Base-by-base conservation (phyloP, 2,888 invertebrate species). In the Axea sp. region DNA sequence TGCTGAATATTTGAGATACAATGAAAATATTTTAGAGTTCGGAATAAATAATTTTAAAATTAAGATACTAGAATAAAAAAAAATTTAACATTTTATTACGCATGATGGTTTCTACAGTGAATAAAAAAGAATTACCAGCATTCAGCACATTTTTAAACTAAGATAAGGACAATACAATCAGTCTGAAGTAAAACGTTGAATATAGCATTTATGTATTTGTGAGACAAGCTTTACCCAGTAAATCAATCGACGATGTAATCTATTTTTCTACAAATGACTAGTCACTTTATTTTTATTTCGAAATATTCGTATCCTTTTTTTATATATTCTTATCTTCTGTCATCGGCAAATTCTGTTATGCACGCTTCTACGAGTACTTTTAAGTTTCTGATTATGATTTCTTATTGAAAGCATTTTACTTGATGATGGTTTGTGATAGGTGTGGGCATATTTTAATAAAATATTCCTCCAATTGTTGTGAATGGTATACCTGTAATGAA, bases 221-320 rank as follows among this genome's bases (percentile, higher is more conserved):
- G 7, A 53, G 28, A 37, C 45, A 53, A 59, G 39, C 19, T 49
- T 71, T 15, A 35, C 53, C 15, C 43, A 31, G 19, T 41, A 22
- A 60, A 67, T 41, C 35, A 67, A 55, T 57, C 41, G 31, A 35
- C 26, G 28, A 15, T 41, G 17, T 37, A 59, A 51, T 43, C 43
- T 33, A 51, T 35, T 59, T 35, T 47, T 33, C 39, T 59, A 65
- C 53, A 24, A 15, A 22, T 68, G 73, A 68, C 57, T 73, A 73
- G 59, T 53, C 55, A 15, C n/a, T 37, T 37, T 67, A 60, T 53
- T 65, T 65, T 47, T 33, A 37, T 53, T 67, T 19, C 31, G 45
- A 49, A 30, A 35, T 57, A 57, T 49, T 22, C 51, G 30, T 49
- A 30, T 26, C 30, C 26, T 41, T 8, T 28, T 28, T 28, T 28